These are phyloP conservation scores for Hylia prasina DNA, from an alignment of 2,113 vertebrate species.

Conservation along the genomic window DNA sequence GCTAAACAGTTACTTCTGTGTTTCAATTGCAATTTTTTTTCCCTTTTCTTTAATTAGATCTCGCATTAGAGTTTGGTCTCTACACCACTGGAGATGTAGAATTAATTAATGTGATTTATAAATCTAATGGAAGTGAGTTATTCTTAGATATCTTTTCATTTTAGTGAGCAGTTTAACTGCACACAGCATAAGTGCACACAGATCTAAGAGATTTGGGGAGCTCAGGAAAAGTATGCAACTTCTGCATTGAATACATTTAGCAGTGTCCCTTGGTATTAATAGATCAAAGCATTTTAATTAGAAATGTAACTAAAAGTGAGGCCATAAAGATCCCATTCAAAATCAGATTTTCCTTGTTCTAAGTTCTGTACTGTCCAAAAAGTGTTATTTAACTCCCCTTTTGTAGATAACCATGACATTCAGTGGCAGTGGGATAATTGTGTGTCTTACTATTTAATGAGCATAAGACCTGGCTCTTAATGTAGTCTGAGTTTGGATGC, in stretches of 20 bases:
- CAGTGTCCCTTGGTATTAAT: conserved; percentile 64
- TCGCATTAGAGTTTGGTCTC: conserved; percentile 71
- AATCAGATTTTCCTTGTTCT: conserved; percentile 44
- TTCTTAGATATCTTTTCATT: conserved; percentile 75
- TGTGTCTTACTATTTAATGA: conserved; percentile 30
- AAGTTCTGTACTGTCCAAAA: conserved; percentile 10
- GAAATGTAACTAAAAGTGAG: conserved; percentile 71
- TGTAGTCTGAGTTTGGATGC: conserved; percentile 11
- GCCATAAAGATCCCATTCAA: conserved; percentile 43
- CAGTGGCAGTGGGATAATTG: conserved; percentile 9
- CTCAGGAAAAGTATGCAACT: conserved; percentile 43
- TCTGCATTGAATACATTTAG: conserved; percentile 68
- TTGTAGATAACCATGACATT: background rate
- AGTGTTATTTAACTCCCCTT: conserved; percentile 17
- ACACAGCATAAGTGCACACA: conserved; percentile 25
- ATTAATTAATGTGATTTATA: conserved; percentile 83
- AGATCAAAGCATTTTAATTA: conserved; percentile 77
- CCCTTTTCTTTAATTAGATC: conserved; percentile 78
- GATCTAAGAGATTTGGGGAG: conserved; percentile 71
- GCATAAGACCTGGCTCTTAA: background rate
- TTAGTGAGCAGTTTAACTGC: conserved; percentile 65
- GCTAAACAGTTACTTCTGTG: conserved; percentile 78
- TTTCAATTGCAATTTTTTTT: conserved; percentile 71
- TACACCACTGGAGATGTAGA: conserved; percentile 73
- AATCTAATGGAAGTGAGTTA: conserved; percentile 76